Percentiles rank a stretch among this genome's conserved stretches.
Evolutionary conservation across 2,113 vertebrate species (phyloP).

Genomic region (Lophochroa leadbeateri): DNA sequence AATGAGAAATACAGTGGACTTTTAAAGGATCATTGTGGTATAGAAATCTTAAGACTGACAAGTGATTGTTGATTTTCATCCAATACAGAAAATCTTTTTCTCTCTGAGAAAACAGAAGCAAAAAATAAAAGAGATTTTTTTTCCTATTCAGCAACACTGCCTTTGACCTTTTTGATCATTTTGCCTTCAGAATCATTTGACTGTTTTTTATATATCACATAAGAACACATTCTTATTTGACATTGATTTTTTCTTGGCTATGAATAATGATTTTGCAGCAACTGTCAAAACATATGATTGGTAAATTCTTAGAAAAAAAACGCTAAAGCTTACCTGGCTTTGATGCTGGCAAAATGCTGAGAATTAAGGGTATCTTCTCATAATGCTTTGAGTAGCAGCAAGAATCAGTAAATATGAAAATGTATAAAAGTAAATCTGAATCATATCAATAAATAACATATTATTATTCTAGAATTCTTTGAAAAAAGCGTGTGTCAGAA

Average conservation of each 20-base stretch:
- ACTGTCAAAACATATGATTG: background rate
- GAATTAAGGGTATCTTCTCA: background rate
- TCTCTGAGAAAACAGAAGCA: background rate
- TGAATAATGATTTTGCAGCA: background rate
- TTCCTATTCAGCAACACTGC: background rate
- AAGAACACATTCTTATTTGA: background rate
- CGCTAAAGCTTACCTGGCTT: accelerated
- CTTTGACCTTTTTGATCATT: background rate
- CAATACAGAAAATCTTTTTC: background rate
- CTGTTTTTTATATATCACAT: background rate
- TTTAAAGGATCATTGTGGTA: background rate
- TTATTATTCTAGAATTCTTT: background rate
- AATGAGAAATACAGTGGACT: background rate
- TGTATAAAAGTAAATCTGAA: background rate
- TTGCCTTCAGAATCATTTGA: background rate
- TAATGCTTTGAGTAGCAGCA: background rate
- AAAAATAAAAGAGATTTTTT: accelerated
- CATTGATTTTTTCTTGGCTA: background rate
- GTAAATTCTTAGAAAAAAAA: background rate
- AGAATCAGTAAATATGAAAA: background rate
- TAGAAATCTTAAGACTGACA: background rate
- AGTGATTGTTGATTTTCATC: background rate
- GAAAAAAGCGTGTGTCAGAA: background rate
- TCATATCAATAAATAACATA: background rate
- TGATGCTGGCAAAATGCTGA: background rate